Conservation (phyloP, 1,140 invertebrate species). For the Bombus sylvicola region DNA sequence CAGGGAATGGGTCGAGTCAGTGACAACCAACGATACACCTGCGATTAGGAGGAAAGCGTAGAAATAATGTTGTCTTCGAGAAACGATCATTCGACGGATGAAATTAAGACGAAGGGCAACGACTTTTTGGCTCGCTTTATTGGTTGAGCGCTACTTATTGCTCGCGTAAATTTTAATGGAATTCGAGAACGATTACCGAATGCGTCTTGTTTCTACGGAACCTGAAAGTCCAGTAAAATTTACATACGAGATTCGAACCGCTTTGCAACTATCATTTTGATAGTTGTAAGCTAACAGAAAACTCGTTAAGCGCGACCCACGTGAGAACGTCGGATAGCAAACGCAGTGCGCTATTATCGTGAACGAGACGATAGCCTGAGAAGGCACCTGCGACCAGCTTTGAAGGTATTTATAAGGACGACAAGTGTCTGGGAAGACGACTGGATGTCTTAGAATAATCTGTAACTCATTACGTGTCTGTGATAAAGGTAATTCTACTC, state of each 20-base stretch:
- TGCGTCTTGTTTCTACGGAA: not conserved
- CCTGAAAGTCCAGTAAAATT: not conserved
- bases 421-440: not conserved
- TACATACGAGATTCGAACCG: not conserved
- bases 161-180: not conserved
- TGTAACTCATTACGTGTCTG: not conserved
- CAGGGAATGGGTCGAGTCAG: not conserved
- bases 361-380: not conserved
- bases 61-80: not conserved
- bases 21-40: not conserved
- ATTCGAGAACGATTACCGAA: not conserved
- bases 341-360: not conserved
- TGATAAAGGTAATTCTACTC: not conserved
- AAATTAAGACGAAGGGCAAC: conserved; percentile 1
- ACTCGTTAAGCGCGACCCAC: not conserved
- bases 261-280: not conserved
- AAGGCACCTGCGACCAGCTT: not conserved
- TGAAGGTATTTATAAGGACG: too few species aligned
- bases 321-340: not conserved
- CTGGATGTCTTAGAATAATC: not conserved
- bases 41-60: not conserved
- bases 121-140: not conserved
- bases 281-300: not conserved
- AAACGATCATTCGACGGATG: not conserved
- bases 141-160: not conserved